Conservation (phyloP, 2,888 invertebrate species). For the Podabrus alpinus region DNA sequence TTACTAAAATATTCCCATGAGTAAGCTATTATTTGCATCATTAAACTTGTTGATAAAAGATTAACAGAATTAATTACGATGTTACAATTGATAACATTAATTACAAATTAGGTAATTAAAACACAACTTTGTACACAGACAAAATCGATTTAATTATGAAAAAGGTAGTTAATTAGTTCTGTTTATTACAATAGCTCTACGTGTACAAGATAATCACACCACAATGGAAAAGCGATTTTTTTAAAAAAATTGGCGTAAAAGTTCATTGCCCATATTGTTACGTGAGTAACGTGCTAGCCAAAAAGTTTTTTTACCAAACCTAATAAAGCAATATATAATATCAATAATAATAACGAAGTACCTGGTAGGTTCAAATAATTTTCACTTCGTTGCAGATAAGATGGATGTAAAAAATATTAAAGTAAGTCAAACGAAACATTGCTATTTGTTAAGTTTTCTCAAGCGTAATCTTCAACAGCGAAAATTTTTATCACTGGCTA, state of each 20-base stretch:
- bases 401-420: background rate
- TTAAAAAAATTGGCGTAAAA: too few species aligned
- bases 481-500: background rate
- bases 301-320: background rate
- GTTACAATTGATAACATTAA: background rate
- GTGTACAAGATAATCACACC: too few species aligned
- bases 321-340: background rate
- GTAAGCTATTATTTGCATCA: background rate
- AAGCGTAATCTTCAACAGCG: background rate
- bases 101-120: background rate
- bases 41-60: background rate
- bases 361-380: background rate
- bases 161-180: too few species aligned
- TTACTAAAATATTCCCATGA: constrained; percentile 12
- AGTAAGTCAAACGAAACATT: background rate
- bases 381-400: background rate
- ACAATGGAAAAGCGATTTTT: too few species aligned
- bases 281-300: background rate
- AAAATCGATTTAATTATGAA: background rate
- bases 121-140: background rate
- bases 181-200: too few species aligned
- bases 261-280: background rate
- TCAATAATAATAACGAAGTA: too few species aligned
- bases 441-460: background rate
- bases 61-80: background rate